phyloP scores from a whole-genome alignment of 2,113 vertebrate species.

The Coturnix japonica region DNA sequence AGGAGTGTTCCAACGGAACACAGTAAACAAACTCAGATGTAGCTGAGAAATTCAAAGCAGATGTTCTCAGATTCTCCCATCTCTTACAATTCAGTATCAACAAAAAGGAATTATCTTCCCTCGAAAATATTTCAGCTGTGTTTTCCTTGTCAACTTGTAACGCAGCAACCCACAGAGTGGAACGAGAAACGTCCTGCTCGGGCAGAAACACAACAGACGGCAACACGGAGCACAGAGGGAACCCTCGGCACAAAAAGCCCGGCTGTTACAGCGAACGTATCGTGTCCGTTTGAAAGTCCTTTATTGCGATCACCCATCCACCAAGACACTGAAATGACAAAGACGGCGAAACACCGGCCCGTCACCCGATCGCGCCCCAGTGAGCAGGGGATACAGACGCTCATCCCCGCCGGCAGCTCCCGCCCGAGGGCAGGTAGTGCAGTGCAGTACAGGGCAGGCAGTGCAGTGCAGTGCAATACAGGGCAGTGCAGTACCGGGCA shows the following conservation, averaged over 20 bases:
- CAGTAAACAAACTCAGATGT: accelerated
- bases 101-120: background rate
- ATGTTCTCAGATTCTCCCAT: background rate
- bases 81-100: background rate
- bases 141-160: background rate
- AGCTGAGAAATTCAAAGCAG: background rate
- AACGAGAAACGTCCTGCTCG: accelerated
- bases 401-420: too few species aligned
- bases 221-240: background rate
- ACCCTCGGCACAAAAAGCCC: background rate
- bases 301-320: background rate
- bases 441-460: too few species aligned
- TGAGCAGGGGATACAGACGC: background rate
- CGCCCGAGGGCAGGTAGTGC: too few species aligned
- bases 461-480: too few species aligned
- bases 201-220: background rate
- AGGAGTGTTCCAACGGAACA: background rate
- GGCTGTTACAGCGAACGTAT: background rate
- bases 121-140: background rate
- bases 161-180: background rate
- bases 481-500: too few species aligned
- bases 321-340: background rate
- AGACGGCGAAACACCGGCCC: too few species aligned
- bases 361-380: too few species aligned
- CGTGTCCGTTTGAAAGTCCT: background rate